Conservation (phyloP, 2,113 vertebrate genomes). For the Cottus gobio region DNA sequence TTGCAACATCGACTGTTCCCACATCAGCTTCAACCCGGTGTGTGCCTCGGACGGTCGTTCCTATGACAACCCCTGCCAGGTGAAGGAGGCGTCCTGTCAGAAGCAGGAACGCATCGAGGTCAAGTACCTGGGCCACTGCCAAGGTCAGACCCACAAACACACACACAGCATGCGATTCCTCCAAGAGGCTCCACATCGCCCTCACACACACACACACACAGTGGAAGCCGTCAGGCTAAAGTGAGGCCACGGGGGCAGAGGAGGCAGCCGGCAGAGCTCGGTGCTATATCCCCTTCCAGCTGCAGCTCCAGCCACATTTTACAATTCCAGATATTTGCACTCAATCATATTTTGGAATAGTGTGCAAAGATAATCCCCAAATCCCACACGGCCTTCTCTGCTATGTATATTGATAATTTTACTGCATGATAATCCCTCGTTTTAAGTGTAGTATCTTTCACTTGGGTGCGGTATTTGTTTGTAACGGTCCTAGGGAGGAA, state of each 20-base stretch:
- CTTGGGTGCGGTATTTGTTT: conserved; percentile 49
- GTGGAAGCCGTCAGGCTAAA: conserved; percentile 22
- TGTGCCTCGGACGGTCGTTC: conserved; percentile 98
- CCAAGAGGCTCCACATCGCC: background rate
- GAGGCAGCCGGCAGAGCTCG: conserved; percentile 39
- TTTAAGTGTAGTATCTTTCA: conserved; percentile 37
- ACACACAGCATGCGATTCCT: background rate
- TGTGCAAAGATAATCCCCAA: conserved; percentile 57
- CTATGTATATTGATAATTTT: conserved; percentile 52
- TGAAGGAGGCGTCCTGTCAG: conserved; percentile 99
- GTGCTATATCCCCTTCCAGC: conserved; percentile 21
- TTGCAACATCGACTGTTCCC: conserved; percentile 99
- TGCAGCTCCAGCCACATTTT: conserved; percentile 29
- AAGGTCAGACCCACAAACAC: conserved; percentile 86
- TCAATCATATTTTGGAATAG: conserved; percentile 32
- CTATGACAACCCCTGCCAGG: conserved; percentile 99
- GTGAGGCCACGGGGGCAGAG: conserved; percentile 26
- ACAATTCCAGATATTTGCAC: conserved; percentile 47
- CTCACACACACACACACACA: background rate
- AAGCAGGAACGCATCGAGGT: conserved; percentile 99
- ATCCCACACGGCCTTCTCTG: conserved; percentile 10
- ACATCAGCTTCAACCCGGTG: conserved; percentile 99
- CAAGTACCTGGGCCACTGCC: conserved; percentile 98
- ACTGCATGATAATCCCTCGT: conserved; percentile 50
- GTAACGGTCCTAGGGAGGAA: conserved; percentile 28